A percentile compares a stretch with the other conserved stretches of the same genome.
phyloP scores from a whole-genome alignment of 2,888 invertebrate genomes.

The Allophyes oxyacanthae region DNA sequence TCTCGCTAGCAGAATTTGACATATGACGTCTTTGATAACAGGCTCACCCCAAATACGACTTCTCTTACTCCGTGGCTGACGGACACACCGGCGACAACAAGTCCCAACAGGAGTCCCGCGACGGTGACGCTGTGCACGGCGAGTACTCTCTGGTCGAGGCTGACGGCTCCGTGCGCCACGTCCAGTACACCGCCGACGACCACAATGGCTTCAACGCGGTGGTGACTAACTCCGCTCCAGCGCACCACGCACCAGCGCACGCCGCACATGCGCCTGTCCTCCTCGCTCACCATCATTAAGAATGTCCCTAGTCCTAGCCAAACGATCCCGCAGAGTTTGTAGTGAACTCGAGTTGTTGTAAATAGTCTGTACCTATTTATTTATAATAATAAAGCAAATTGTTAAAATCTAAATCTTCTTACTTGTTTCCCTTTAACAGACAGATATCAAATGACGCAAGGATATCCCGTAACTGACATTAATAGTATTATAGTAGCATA shows the following conservation, averaged over 20 bases:
- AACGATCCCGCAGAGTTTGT: constrained; percentile 23
- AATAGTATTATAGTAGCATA: too few species aligned
- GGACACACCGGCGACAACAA: constrained; percentile 90
- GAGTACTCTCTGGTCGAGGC: constrained; percentile 81
- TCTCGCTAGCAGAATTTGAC: not conserved
- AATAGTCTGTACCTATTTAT: constrained; percentile 58
- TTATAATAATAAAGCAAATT: constrained; percentile 37
- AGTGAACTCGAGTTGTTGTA: constrained; percentile 45
- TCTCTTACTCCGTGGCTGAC: constrained; percentile 88
- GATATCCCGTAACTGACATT: too few species aligned
- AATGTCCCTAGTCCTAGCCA: constrained; percentile 34
- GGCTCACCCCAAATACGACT: constrained; percentile 88
- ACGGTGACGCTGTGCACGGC: constrained; percentile 91
- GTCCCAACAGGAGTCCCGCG: constrained; percentile 88
- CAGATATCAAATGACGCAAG: too few species aligned
- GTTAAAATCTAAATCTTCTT: not conserved
- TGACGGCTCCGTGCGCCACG: constrained; percentile 88
- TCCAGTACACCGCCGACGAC: constrained; percentile 88
- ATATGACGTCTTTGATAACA: constrained; percentile 46
- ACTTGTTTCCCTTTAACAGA: too few species aligned
- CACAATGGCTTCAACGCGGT: constrained; percentile 83
- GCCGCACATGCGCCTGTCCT: constrained; percentile 59
- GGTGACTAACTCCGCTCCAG: constrained; percentile 76
- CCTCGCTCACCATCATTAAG: constrained; percentile 68
- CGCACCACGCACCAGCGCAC: constrained; percentile 59